Percentiles rank a stretch among this genome's conserved stretches.
Evolutionary conservation across 2,888 invertebrate genomes (phyloP).

Genomic region (Steinernema hermaphroditum): DNA sequence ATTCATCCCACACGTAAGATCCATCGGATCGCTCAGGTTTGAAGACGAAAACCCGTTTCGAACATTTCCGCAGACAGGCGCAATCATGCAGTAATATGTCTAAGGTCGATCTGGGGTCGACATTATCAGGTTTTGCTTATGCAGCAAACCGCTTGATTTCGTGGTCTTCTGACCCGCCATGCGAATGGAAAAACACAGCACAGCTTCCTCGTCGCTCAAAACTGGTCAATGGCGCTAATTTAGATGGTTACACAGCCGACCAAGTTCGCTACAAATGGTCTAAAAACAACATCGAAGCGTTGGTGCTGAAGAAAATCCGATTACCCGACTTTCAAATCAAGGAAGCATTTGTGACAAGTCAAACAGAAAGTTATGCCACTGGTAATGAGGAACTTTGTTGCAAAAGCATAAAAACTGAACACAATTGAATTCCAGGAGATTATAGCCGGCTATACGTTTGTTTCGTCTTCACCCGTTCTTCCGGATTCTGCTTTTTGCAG

Average conservation of each 20-base stretch:
- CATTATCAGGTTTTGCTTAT: conserved; percentile 2
- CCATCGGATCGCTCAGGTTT: no score
- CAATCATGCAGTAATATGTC: background rate
- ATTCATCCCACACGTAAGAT: no score
- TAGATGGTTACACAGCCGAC: conserved; percentile 63
- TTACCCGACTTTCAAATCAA: conserved; percentile 63
- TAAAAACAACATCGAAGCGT: conserved; percentile 49
- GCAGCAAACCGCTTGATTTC: background rate
- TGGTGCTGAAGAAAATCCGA: conserved; percentile 55
- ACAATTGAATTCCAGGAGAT: conserved; percentile 45
- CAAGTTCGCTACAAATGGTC: conserved; percentile 63
- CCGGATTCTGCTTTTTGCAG: conserved; percentile 64
- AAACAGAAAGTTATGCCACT: conserved; percentile 61
- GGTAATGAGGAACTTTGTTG: conserved; percentile 38
- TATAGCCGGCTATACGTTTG: conserved; percentile 64
- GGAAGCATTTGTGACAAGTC: conserved; percentile 62
- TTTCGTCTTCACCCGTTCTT: conserved; percentile 59
- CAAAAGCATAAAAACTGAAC: no score
- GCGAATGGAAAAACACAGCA: background rate
- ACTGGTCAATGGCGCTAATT: background rate
- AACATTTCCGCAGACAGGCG: no score
- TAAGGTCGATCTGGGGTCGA: conserved; percentile 23
- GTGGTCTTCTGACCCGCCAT: background rate
- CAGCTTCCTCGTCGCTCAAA: background rate
- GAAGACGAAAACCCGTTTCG: no score